These are phyloP conservation scores for Pseudochirops cupreus DNA, from an alignment of 2,797 vertebrate species.

Conservation along the genomic window DNA sequence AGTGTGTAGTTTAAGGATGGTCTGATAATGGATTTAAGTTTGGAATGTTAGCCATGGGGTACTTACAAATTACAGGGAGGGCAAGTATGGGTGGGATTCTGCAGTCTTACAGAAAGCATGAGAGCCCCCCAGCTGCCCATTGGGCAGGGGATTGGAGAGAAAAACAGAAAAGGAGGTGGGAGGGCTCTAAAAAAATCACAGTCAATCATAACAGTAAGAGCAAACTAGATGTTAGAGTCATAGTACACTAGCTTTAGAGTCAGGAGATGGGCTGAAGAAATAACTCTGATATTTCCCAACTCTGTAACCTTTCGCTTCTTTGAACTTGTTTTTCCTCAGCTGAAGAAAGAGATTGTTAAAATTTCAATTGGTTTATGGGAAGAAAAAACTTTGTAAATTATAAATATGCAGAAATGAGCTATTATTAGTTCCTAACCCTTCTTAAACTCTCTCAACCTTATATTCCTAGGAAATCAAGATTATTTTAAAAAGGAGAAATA, in stretches of 20 bases:
- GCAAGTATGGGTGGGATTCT: neutral
- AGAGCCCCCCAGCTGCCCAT: neutral
- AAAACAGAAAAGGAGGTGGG: neutral
- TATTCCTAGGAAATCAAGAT: neutral
- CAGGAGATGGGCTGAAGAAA: neutral
- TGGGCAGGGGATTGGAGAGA: neutral
- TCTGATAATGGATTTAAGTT: neutral
- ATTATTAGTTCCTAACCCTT: neutral
- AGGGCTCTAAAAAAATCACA: neutral
- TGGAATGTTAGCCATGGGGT: neutral
- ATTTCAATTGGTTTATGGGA: neutral
- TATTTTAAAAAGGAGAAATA: slow-evolving; percentile 2
- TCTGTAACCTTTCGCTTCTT: neutral
- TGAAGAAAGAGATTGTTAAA: neutral
- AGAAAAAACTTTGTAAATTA: neutral
- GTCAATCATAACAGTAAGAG: neutral
- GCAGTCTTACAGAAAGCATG: neutral
- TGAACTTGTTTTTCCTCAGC: neutral
- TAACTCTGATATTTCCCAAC: neutral
- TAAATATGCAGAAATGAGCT: neutral
- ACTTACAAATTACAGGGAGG: neutral
- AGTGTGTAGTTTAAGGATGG: neutral
- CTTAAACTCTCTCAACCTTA: slow-evolving; percentile 6
- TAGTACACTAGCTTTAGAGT: neutral
- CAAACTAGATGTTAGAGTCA: neutral